Evolutionary conservation across 1,140 invertebrate species (phyloP), one percentile per base, ranked within the genome.

Genomic region (Drosophila sproati): DNA sequence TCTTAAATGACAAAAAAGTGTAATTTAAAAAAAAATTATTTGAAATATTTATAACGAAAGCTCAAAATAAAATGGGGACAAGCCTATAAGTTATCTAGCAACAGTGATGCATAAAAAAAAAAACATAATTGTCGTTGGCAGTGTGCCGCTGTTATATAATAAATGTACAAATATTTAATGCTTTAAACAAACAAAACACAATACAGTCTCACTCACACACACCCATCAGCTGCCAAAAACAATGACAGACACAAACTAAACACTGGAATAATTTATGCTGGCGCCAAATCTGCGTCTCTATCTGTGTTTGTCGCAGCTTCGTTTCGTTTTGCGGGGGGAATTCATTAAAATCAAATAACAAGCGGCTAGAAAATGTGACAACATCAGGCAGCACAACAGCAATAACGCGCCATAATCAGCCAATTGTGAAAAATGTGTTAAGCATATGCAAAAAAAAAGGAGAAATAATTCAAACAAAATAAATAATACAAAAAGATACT

Each of bases 341-440:
- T 74, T 69, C 57, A 62, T 69, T 74, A 69, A 74, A 73, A 56
- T 55, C 32, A 56, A 61, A 69, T 74, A 68, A 68, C 68, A 68
- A 47, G 29, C 55, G 20, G 66, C 64, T 73, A 69, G 71, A 60
- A 61, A 73, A 59, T 68, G 50, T 41, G 10, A 55, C 34, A 51
- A 57, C 39, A 31, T 31, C 50, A 39, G 10, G 28, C 50, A 35
- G 10, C 50, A 70, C 7, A 10, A 34, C 52, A 66, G 67, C 52
- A 73, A 73, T 47, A 72, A 56, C 52, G 51, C 45, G 12, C 34
- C 35, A 64, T 72, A 72, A 64, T 57, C 69, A 73, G 71, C 34
- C 56, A 69, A 61, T 69, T 60, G 71, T 73, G 50, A 69, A 73
- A 73, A 73, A 73, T 73, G 64, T 73, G 71, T 69, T 73, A 73